phyloP scores from a whole-genome alignment of 1,140 invertebrate species.

The Polypedilum pembai region DNA sequence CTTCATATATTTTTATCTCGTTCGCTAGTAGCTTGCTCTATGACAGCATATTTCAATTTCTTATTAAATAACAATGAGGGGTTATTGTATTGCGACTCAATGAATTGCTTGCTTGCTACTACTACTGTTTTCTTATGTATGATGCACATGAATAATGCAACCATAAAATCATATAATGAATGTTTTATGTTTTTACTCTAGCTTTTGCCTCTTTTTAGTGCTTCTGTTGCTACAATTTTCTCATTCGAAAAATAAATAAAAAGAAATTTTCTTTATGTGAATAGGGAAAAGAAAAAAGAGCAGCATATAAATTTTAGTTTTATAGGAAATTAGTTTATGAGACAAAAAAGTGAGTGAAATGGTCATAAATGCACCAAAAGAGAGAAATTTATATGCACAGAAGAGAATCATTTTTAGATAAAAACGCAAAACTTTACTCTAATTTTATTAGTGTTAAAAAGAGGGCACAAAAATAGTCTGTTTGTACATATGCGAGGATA shows the following conservation, averaged over 20 bases:
- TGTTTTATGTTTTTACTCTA: constrained; percentile 16
- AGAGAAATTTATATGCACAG: too few species aligned
- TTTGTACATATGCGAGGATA: too few species aligned
- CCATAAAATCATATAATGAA: constrained; percentile 19
- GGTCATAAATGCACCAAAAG: too few species aligned
- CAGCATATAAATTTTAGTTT: too few species aligned
- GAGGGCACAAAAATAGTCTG: neutral
- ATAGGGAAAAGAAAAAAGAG: too few species aligned
- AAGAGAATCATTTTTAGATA: too few species aligned
- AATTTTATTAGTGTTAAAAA: constrained; percentile 1
- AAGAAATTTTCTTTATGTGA: neutral
- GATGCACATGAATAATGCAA: constrained; percentile 17
- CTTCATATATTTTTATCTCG: neutral
- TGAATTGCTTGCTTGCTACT: neutral
- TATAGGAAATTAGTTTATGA: too few species aligned
- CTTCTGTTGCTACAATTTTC: constrained; percentile 9
- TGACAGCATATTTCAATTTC: constrained; percentile 18
- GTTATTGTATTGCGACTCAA: neutral
- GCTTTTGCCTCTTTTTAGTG: constrained; percentile 2
- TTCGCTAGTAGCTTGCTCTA: neutral
- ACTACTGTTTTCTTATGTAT: constrained; percentile 16
- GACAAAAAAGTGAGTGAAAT: too few species aligned
- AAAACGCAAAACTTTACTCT: neutral
- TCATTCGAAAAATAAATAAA: constrained; percentile 3
- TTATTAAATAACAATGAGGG: constrained; percentile 18